These are phyloP conservation scores for Drosophila virilis DNA, from an alignment of 1,140 invertebrate genomes.

Conservation along the genomic window DNA sequence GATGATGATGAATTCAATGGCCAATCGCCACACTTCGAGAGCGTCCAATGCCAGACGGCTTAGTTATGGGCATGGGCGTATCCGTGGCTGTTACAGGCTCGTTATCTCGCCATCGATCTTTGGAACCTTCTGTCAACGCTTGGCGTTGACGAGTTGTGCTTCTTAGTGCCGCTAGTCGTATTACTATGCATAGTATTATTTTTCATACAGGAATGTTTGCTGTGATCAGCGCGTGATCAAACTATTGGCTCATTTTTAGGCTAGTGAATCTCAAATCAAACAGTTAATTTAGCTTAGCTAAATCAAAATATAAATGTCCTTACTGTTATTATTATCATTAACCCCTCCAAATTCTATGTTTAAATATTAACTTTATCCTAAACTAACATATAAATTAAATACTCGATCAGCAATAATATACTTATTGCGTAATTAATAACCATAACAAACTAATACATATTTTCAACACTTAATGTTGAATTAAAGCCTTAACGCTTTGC, in stretches of 20 bases:
- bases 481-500: no score
- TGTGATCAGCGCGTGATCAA: conserved; percentile 66
- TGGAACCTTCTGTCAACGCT: conserved; percentile 52
- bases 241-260: conserved; percentile 37
- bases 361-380: not conserved
- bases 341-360: conserved; percentile 36
- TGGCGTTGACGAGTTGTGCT: conserved; percentile 67
- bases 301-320: conserved; percentile 32
- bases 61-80: conserved; percentile 67
- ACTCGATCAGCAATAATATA: not conserved
- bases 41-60: conserved; percentile 78
- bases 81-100: conserved; percentile 60
- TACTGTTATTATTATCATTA: conserved; percentile 12
- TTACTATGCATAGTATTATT: conserved; percentile 76
- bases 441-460: no score
- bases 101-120: conserved; percentile 57
- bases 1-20: conserved; percentile 68
- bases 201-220: conserved; percentile 77
- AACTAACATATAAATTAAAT: conserved; percentile 3
- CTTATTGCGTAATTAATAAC: not conserved
- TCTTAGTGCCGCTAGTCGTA: conserved; percentile 69
- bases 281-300: conserved; percentile 43
- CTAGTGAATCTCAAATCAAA: not conserved
- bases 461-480: no score
- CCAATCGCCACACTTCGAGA: conserved; percentile 66